Evolutionary conservation across 2,797 vertebrate genomes (phyloP).

Genomic region (Muraenolepis orangiensis): DNA sequence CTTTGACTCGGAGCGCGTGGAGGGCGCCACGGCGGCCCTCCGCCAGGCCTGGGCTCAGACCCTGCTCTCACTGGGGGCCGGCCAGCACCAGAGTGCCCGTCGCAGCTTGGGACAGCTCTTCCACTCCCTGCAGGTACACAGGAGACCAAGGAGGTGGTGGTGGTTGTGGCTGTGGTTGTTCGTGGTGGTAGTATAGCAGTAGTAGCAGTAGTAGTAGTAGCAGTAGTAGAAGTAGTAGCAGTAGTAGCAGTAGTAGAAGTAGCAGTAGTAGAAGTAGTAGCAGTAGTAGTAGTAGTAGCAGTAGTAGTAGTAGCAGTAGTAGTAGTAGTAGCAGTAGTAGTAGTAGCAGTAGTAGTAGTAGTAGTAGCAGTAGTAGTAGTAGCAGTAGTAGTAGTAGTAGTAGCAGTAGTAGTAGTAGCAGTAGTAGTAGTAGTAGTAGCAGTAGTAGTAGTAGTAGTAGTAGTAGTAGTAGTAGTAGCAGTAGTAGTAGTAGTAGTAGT

Average conservation of each 20-base stretch:
- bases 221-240: neutral
- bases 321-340: too few species aligned
- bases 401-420: neutral
- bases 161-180: too few species aligned
- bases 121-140: slow-evolving; percentile 81
- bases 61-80: slow-evolving; percentile 63
- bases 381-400: neutral
- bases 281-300: neutral
- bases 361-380: neutral
- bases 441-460: too few species aligned
- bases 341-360: neutral
- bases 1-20: slow-evolving; percentile 81
- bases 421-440: too few species aligned
- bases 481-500: neutral
- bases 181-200: too few species aligned
- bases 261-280: neutral
- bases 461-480: too few species aligned
- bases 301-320: too few species aligned
- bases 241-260: neutral
- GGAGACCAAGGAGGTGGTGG: neutral
- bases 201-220: neutral
- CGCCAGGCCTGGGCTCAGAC: slow-evolving; percentile 69
- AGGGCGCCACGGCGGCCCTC: slow-evolving; percentile 58
- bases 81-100: slow-evolving; percentile 75
- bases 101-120: slow-evolving; percentile 76